Evolutionary conservation across 2,888 invertebrate species (phyloP).

Genomic region (Eudasyphora cyanicolor): DNA sequence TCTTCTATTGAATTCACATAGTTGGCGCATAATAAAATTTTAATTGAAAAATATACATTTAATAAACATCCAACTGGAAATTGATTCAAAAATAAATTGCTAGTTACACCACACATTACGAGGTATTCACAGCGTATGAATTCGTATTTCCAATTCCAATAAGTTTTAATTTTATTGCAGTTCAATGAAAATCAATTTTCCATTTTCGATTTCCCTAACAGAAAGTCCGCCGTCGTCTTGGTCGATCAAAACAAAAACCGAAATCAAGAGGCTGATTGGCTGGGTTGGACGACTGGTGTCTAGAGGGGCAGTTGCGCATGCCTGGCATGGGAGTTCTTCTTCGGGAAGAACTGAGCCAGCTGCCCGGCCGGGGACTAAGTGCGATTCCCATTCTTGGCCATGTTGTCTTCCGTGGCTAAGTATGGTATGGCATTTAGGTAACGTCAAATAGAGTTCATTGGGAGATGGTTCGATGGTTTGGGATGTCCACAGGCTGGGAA

Average conservation of each 20-base stretch:
- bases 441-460: not conserved
- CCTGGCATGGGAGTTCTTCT: constrained; percentile 23
- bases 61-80: constrained; percentile 34
- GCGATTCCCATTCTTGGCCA: constrained; percentile 19
- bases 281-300: not conserved
- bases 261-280: not conserved
- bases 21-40: constrained; percentile 18
- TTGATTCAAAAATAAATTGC: constrained; percentile 37
- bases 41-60: constrained; percentile 21
- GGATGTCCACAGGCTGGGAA: constrained; percentile 45
- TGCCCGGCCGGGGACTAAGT: not conserved
- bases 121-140: not conserved
- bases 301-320: constrained; percentile 46
- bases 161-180: constrained; percentile 40
- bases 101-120: not conserved
- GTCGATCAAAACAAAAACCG: not conserved
- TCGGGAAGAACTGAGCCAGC: not conserved
- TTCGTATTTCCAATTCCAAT: constrained; percentile 19
- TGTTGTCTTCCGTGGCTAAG: not conserved
- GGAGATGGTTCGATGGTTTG: not conserved
- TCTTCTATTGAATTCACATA: not conserved
- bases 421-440: not conserved
- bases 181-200: constrained; percentile 40
- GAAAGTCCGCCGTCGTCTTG: constrained; percentile 14
- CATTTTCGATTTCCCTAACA: constrained; percentile 23